Evolutionary conservation across 2,797 vertebrate genomes (phyloP), one percentile per base, ranked within the genome.

Genomic region (Argyrosomus regius): DNA sequence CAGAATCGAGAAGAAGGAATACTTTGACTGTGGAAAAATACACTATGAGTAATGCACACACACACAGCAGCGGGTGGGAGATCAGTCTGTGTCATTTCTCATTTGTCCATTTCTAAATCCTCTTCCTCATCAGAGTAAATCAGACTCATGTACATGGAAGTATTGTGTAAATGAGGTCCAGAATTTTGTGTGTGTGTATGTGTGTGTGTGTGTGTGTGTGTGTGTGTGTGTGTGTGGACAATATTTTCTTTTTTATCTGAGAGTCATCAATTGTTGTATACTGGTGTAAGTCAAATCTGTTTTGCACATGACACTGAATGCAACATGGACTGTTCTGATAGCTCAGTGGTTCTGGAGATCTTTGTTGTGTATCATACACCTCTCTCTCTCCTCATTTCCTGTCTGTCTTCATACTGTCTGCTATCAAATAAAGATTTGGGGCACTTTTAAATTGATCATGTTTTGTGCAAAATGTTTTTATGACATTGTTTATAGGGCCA

Each of bases 11-110:
- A 22, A 61, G 49, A 81, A 64, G 61, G 4, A 80, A 62, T 53
- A 73, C 67, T 57, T 62, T 28, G 24, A 69, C 65, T 59, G 75
- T 82, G 63, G 60, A 73, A 71, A 82, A 77, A 82, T 71, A 77
- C 70, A 61, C 31, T 58, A 67, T 43, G 56, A 62, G 31, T 17
- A 43, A 79, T 45, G 49, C 57, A 75, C 72, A 68, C 63, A 68
- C 63, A 4, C 41, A 20, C 22, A 71, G 66, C 72, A 62, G 71
- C 73, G 68, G 67, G 65, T 68, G 41, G 31, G 41, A 3, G 9
- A 57, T 73, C 26, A 56, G 46, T 72, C 60, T 57, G 65, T 20
- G 20, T 76, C 71, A 65, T 12, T 66, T 62, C 49, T 73, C 12
- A 28, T 18, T 72, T 24, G 63, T 82, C 70, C 49, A 68, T 48